Percentiles rank a stretch among this genome's conserved stretches.
These are phyloP conservation scores for Metallyticus violacea DNA, from an alignment of 2,888 invertebrate genomes.

Conservation along the genomic window DNA sequence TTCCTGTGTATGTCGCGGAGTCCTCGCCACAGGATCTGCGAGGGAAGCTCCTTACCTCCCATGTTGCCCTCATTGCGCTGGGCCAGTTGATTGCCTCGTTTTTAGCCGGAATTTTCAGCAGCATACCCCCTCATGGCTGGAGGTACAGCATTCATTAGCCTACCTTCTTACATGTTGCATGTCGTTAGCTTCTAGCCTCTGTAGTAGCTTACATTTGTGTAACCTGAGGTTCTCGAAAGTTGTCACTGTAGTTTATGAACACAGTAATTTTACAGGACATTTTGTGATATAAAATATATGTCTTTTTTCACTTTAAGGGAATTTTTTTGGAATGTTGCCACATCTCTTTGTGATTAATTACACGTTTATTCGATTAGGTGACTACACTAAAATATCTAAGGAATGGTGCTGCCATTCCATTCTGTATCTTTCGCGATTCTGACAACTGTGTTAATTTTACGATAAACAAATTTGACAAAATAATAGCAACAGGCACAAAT, in stretches of 20 bases:
- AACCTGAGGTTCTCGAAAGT: background rate
- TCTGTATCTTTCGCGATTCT: too few species aligned
- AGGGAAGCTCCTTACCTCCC: slow-evolving; percentile 1
- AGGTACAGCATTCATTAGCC: slow-evolving; percentile 19
- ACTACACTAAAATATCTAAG: too few species aligned
- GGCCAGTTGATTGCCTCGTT: slow-evolving; percentile 26
- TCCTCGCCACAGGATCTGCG: background rate
- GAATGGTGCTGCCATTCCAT: too few species aligned
- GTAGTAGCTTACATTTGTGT: background rate
- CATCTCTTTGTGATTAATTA: too few species aligned
- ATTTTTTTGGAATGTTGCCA: too few species aligned
- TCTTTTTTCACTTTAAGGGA: too few species aligned
- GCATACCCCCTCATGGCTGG: slow-evolving; percentile 19
- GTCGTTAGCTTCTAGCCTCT: background rate
- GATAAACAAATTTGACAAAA: too few species aligned
- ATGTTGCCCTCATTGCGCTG: slow-evolving; percentile 21
- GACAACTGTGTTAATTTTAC: too few species aligned
- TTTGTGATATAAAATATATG: background rate
- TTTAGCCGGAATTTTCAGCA: slow-evolving; percentile 25
- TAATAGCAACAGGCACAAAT: too few species aligned
- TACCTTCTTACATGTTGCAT: background rate
- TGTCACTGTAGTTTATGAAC: background rate
- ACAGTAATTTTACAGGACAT: background rate
- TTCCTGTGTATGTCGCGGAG: slow-evolving; percentile 17
- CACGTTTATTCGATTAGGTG: too few species aligned